Evolutionary conservation across 2,888 invertebrate species (phyloP).

Genomic region (Microdon myrmicae): DNA sequence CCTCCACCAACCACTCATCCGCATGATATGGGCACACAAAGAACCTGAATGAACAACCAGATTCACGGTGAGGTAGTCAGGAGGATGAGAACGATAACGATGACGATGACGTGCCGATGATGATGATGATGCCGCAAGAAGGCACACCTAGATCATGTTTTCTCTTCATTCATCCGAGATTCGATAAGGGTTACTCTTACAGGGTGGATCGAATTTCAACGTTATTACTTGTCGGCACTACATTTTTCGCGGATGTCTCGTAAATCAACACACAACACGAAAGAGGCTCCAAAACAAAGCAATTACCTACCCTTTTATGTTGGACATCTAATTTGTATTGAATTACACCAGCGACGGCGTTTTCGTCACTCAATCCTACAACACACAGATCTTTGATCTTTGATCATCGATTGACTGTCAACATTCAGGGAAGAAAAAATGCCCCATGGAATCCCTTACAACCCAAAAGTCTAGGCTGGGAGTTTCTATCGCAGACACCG

Average conservation of each 20-base stretch:
- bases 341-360: constrained; percentile 37
- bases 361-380: no score
- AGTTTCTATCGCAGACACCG: constrained; percentile 22
- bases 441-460: constrained; percentile 20
- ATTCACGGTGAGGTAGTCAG: neutral
- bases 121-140: constrained; percentile 49
- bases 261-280: constrained; percentile 30
- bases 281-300: constrained; percentile 44
- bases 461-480: no score
- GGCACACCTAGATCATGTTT: constrained; percentile 53
- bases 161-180: constrained; percentile 46
- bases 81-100: neutral
- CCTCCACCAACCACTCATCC: constrained; percentile 34
- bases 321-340: constrained; percentile 42
- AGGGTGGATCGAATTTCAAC: constrained; percentile 40
- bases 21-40: constrained; percentile 25
- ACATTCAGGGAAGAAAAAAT: constrained; percentile 3
- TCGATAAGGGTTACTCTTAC: constrained; percentile 46
- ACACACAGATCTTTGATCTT: constrained; percentile 12
- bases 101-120: constrained; percentile 6
- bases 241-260: constrained; percentile 40
- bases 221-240: constrained; percentile 31
- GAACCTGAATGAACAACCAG: no score
- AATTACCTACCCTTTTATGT: constrained; percentile 52
- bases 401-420: constrained; percentile 18